phyloP scores from a whole-genome alignment of 2,113 vertebrate species.

The Clarias gariepinus region DNA sequence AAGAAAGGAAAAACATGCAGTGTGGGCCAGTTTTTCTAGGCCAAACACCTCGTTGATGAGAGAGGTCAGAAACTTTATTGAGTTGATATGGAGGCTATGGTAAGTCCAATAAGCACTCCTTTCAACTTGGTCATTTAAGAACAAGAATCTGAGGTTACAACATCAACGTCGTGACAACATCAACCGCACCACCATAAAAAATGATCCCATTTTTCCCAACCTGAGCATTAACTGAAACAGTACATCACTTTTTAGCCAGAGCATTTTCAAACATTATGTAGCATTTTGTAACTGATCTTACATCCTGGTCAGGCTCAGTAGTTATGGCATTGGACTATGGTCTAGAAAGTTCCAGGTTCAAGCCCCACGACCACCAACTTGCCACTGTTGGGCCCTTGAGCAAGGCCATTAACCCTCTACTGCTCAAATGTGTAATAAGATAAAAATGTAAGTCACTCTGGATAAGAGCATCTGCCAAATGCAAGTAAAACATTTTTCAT shows the following conservation, averaged over 20 bases:
- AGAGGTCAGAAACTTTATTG: not conserved
- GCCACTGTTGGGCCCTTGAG: too few relatives aligned
- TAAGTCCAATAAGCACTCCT: not conserved
- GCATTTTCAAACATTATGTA: not conserved
- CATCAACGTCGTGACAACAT: too few relatives aligned
- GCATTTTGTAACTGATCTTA: not conserved
- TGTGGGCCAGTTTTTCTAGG: not conserved
- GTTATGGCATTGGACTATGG: too few relatives aligned
- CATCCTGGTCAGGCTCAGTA: too few relatives aligned
- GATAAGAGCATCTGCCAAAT: too few relatives aligned
- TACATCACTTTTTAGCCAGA: not conserved
- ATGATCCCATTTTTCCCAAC: not conserved
- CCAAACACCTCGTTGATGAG: not conserved
- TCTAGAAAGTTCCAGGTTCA: too few relatives aligned
- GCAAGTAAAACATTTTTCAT: not conserved
- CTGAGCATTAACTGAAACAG: not conserved
- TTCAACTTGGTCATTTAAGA: not conserved
- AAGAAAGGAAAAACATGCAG: not conserved
- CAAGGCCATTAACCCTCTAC: too few relatives aligned
- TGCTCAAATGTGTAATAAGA: too few relatives aligned
- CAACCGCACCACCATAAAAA: not conserved
- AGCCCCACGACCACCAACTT: too few relatives aligned
- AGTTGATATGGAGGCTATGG: not conserved
- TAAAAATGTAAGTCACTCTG: too few relatives aligned
- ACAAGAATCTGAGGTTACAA: not conserved